Percentiles rank a stretch among this genome's conserved stretches.
phyloP scores from a whole-genome alignment of 92 coral and sea anemone species.

The Siderastrea radians region DNA sequence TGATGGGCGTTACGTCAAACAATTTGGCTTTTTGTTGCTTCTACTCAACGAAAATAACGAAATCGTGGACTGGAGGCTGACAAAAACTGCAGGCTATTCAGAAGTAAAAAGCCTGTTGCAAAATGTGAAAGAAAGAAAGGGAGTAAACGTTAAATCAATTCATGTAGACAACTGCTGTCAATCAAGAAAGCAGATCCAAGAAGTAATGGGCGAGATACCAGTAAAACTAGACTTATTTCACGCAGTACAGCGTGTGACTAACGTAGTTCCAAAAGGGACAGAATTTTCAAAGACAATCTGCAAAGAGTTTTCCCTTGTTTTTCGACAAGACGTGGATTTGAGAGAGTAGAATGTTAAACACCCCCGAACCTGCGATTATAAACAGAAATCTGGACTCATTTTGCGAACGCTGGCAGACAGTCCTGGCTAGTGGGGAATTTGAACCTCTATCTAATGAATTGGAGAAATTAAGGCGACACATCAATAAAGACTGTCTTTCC shows the following conservation, averaged over 20 bases:
- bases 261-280: conserved; percentile 29
- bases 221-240: conserved; percentile 60
- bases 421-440: not conserved
- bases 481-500: conserved; percentile 31
- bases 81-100: conserved; percentile 20
- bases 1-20: not conserved
- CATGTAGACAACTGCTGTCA: conserved; percentile 53
- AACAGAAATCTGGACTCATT: conserved; percentile 2
- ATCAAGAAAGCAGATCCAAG: conserved; percentile 13
- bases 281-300: conserved; percentile 19
- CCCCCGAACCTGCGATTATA: conserved; percentile 14
- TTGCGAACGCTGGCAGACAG: not conserved
- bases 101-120: conserved; percentile 11
- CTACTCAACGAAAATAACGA: conserved; percentile 24
- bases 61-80: conserved; percentile 47
- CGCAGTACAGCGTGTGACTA: conserved; percentile 49
- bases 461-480: conserved; percentile 20
- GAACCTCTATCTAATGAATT: not conserved
- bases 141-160: not conserved
- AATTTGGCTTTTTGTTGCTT: conserved; percentile 11
- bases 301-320: conserved; percentile 23
- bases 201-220: conserved; percentile 28
- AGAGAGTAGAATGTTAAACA: not conserved
- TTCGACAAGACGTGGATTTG: conserved; percentile 31
- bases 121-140: conserved; percentile 14